phyloP scores from a whole-genome alignment of 2,113 vertebrate genomes.

The Ammodramus savannarum region DNA sequence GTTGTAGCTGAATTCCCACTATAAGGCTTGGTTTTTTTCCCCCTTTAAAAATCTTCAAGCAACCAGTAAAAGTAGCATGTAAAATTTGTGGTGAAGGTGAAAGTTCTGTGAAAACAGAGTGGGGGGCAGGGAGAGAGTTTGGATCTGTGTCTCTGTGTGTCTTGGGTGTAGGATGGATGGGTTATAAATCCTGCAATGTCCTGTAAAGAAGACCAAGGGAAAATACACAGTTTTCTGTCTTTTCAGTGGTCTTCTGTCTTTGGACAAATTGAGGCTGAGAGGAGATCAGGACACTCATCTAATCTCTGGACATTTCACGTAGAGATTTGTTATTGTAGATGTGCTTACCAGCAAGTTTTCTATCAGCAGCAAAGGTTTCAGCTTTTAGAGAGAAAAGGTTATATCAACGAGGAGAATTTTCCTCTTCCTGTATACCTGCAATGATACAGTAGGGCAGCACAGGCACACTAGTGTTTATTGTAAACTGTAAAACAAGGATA shows the following conservation, averaged over 20 bases:
- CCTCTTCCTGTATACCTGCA: background rate
- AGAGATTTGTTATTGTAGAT: background rate
- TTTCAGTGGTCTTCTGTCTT: background rate
- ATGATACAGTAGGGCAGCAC: background rate
- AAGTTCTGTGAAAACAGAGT: background rate
- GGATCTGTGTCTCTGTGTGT: background rate
- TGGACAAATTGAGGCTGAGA: background rate
- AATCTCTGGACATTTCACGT: background rate
- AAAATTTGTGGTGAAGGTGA: background rate
- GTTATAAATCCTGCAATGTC: background rate
- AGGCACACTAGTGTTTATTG: background rate
- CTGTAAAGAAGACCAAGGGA: background rate
- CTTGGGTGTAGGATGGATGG: background rate
- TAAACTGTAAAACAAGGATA: background rate
- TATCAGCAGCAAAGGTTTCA: background rate
- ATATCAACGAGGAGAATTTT: background rate
- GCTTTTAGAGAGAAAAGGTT: background rate
- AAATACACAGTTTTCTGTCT: background rate
- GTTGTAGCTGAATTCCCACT: background rate
- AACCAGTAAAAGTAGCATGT: background rate
- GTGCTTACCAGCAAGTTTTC: background rate
- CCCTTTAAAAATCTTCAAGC: background rate
- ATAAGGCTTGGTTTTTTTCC: background rate
- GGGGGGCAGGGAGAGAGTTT: background rate
- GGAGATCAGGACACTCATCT: background rate